Percentiles rank a stretch among this genome's conserved stretches.
phyloP scores from a whole-genome alignment of 2,797 vertebrate genomes.

The Moxostoma hubbsi region DNA sequence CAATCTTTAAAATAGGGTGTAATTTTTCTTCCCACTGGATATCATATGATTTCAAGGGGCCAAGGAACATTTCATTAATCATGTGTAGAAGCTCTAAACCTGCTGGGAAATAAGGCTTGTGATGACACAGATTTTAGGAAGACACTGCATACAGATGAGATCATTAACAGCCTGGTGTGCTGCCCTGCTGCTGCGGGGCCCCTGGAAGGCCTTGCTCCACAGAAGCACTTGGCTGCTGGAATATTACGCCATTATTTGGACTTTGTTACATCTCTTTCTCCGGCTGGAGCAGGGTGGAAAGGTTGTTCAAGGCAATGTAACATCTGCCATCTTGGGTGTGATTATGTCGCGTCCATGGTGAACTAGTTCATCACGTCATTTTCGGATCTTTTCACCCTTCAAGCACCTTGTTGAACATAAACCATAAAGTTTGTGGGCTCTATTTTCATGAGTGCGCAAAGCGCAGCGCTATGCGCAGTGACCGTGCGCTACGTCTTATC shows the following conservation, averaged over 20 bases:
- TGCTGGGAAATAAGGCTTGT: constrained; percentile 61
- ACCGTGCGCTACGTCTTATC: too few species aligned
- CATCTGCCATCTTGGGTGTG: constrained; percentile 4
- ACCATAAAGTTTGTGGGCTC: too few species aligned
- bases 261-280: neutral
- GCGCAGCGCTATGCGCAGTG: too few species aligned
- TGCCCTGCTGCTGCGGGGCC: constrained; percentile 31
- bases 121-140: constrained; percentile 66
- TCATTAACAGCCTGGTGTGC: constrained; percentile 69
- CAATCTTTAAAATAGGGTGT: constrained; percentile 49
- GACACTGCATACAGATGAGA: constrained; percentile 77
- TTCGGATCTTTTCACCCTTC: neutral
- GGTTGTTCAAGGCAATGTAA: neutral
- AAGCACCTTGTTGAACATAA: neutral
- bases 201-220: neutral
- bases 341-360: neutral
- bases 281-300: neutral
- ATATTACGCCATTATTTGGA: constrained; percentile 11
- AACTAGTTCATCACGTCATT: neutral
- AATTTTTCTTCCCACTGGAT: constrained; percentile 73
- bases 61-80: constrained; percentile 32
- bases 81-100: constrained; percentile 55
- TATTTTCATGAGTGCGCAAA: too few species aligned
- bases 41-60: constrained; percentile 69
- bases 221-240: neutral